Conservation (phyloP, 2,888 invertebrate genomes). For the Lymantria monacha region DNA sequence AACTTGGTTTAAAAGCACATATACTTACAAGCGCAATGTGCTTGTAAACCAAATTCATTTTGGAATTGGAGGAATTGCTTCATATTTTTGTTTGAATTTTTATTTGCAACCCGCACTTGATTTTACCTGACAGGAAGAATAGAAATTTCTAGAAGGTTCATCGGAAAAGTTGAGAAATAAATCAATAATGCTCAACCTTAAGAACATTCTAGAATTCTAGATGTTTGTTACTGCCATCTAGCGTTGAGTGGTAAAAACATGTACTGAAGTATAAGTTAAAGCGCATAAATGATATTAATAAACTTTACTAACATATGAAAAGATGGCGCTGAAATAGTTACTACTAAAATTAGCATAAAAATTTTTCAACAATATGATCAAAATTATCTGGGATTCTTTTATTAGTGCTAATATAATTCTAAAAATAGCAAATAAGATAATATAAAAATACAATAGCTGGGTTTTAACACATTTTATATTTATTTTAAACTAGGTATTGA, state of each 20-base stretch:
- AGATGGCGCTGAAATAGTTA: slow-evolving; percentile 22
- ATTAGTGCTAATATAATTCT: no score
- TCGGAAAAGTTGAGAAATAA: neutral
- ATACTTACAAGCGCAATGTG: no score
- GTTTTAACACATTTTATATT: neutral
- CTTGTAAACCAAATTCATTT: no score
- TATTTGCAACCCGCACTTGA: slow-evolving; percentile 8
- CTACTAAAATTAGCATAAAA: neutral
- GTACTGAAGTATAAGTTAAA: neutral
- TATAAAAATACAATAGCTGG: neutral
- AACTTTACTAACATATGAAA: neutral
- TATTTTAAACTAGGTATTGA: neutral
- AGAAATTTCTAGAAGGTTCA: slow-evolving; percentile 21
- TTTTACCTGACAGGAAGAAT: slow-evolving; percentile 7
- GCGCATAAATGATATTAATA: neutral
- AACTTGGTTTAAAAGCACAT: no score
- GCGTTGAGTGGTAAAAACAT: slow-evolving; percentile 37
- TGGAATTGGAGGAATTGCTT: no score
- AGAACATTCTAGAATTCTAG: slow-evolving; percentile 22
- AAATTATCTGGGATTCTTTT: no score
- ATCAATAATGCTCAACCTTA: neutral
- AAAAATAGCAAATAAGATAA: no score
- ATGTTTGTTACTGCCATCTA: slow-evolving; percentile 36
- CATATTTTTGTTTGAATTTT: no score
- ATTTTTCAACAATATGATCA: no score